Evolutionary conservation across 2,113 vertebrate genomes (phyloP), one percentile per base, ranked within the genome.

Genomic region (Colaptes auratus): DNA sequence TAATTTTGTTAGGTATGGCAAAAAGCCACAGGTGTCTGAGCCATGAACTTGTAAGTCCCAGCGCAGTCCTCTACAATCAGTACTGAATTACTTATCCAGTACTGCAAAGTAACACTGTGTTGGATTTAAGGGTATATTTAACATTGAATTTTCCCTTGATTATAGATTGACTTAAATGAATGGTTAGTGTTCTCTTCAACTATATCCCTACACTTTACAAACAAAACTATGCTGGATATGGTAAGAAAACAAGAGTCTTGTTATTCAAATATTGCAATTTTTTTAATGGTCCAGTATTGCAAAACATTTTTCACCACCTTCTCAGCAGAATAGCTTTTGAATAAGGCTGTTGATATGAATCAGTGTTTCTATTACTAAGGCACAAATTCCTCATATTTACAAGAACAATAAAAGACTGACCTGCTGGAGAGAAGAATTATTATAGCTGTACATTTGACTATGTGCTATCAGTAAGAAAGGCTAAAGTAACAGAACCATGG

Each of bases 1-100:
- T 30, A 59, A 52, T 52, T 83, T 65, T 31, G 24, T 48, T 30
- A 35, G 92, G 10, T 8, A 11, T 44, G 8, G 31, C n/a, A 71
- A 60, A 78, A 79, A 15, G 0, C 0, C 27, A 55, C 7, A 44
- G 3, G 7, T n/a, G 16, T 36, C 7, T 78, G n/a, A 88, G 4
- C 11, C 24, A 35, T 39, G 79, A 33, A 4, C n/a, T 81, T 14
- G 5, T 30, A 50, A 73, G 13, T 33, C 50, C 8, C 25, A 63
- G 12, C 24, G 65, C 13, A 86, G 4, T 3, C 3, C 2, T 10
- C 52, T 66, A 66, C 4, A 83, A 48, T 17, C 28, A 27, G 4
- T 27, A 63, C 19, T 53, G 30, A 70, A 55, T 59, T 63, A 66
- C 7, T 65, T 50, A 61, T 42, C 10, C 23, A 67, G 6, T 33